phyloP scores from a whole-genome alignment of 2,113 vertebrate genomes.

The Gymnarchus niloticus region DNA sequence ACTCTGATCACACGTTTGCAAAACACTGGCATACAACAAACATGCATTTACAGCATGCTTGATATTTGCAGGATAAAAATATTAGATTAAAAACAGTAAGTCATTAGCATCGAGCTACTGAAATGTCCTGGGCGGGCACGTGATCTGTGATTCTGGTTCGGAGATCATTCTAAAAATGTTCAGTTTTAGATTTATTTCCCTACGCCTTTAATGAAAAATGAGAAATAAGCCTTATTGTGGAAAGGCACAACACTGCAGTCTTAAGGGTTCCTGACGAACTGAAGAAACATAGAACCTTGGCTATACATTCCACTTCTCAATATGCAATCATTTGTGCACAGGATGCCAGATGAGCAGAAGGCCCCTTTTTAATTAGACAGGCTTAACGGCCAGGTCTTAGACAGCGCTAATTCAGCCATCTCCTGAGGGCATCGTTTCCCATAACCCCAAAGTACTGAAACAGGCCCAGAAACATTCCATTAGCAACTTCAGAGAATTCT shows the following conservation, averaged over 20 bases:
- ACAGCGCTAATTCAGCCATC: neutral
- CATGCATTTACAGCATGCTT: neutral
- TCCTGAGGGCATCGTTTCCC: neutral
- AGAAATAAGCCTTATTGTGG: neutral
- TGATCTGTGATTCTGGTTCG: too few species aligned
- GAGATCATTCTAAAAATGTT: neutral
- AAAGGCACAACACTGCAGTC: neutral
- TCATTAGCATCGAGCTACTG: neutral
- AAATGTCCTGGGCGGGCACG: neutral
- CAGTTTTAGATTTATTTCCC: neutral
- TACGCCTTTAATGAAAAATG: neutral
- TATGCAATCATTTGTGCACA: neutral
- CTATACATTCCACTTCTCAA: neutral
- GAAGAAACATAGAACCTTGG: neutral
- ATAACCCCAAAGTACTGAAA: neutral
- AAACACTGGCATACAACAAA: neutral
- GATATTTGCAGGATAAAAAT: neutral
- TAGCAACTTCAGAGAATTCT: neutral
- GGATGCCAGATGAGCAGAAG: neutral
- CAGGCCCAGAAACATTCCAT: neutral
- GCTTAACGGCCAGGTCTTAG: neutral
- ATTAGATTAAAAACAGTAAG: neutral
- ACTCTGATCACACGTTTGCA: neutral
- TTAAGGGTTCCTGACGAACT: neutral
- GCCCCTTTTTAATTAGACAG: neutral